A percentile compares a stretch with the other conserved stretches of the same genome.
Conservation (phyloP, 2,888 invertebrate genomes). For the Megaustenia siamemsis region DNA sequence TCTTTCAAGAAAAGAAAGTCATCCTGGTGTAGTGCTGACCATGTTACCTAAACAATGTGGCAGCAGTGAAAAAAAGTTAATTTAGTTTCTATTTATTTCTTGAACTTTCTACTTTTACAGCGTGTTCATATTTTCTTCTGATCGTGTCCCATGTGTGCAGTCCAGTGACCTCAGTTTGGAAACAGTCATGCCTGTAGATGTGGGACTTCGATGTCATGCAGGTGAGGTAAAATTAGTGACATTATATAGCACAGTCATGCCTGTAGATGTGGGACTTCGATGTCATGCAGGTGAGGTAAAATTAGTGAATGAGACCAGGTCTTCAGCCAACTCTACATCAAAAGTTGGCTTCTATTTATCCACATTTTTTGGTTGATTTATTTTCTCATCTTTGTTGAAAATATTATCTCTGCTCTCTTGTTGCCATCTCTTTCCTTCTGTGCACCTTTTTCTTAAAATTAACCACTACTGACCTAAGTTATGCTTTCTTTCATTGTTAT, state of each 20-base stretch:
- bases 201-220: conserved; percentile 63
- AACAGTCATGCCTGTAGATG: conserved; percentile 64
- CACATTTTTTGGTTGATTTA: neutral
- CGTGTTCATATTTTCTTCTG: conserved; percentile 66
- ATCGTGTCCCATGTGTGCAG: conserved; percentile 64
- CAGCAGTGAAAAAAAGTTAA: too few relatives aligned
- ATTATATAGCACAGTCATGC: too few relatives aligned
- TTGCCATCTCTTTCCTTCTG: too few relatives aligned
- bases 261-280: conserved; percentile 64
- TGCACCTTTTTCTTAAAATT: too few relatives aligned
- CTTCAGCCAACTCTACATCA: too few relatives aligned
- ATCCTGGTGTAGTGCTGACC: too few relatives aligned
- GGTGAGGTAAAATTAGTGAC: conserved; percentile 59
- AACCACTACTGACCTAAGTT: neutral
- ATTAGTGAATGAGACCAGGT: too few relatives aligned
- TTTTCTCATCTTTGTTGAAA: neutral
- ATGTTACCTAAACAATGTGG: too few relatives aligned
- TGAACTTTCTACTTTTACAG: conserved; percentile 58
- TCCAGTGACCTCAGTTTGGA: conserved; percentile 66
- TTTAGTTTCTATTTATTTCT: too few relatives aligned
- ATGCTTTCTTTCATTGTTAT: neutral
- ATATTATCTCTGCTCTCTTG: neutral
- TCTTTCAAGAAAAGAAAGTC: too few relatives aligned
- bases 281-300: conserved; percentile 68
- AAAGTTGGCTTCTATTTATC: too few relatives aligned